A percentile compares a stretch with the other conserved stretches of the same genome.
Evolutionary conservation across 2,113 vertebrate species (phyloP).

Genomic region (Megatriorchis doriae): DNA sequence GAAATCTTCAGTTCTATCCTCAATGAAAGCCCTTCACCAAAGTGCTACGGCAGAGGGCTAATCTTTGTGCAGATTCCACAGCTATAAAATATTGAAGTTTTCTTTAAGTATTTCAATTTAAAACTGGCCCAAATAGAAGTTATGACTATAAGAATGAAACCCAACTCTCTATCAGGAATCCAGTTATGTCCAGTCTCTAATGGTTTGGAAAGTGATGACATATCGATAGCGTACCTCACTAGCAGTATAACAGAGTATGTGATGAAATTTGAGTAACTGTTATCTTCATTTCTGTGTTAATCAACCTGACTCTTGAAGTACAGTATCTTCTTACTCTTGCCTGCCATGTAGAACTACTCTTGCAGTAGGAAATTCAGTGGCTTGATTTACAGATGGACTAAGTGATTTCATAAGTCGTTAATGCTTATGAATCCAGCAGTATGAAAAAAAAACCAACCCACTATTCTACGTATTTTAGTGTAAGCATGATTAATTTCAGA

Average conservation of each 20-base stretch:
- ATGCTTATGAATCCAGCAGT: not conserved
- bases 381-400: not conserved
- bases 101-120: not conserved
- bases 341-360: not conserved
- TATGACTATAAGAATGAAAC: not conserved
- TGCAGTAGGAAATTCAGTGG: not conserved
- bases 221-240: not conserved
- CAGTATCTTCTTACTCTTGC: not conserved
- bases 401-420: not conserved
- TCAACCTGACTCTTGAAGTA: not conserved
- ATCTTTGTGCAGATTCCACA: not conserved
- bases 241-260: not conserved
- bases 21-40: not conserved
- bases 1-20: not conserved
- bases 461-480: not conserved
- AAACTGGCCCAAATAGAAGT: not conserved
- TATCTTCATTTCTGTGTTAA: not conserved
- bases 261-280: not conserved
- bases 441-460: no score
- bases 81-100: not conserved
- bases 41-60: not conserved
- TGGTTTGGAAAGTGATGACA: not conserved
- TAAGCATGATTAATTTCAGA: not conserved
- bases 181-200: not conserved
- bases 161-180: not conserved